Conservation (phyloP, 2,113 vertebrate genomes). For the Excalfactoria chinensis region DNA sequence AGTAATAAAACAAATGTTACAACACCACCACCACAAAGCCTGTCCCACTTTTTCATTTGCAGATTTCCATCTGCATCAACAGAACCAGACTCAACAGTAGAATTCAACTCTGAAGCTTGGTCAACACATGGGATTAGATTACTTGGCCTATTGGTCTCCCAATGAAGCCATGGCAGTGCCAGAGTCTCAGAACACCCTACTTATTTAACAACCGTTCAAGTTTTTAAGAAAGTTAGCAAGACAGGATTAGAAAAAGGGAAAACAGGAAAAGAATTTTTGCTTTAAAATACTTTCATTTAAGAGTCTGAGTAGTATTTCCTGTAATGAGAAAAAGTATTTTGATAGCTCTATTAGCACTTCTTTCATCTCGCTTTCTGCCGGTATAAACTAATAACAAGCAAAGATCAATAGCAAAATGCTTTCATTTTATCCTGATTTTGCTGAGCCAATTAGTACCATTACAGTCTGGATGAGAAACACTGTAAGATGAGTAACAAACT, state of each 20-base stretch:
- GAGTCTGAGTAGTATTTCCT: background rate
- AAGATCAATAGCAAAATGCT: slow-evolving; percentile 8
- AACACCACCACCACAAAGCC: background rate
- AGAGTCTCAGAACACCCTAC: background rate
- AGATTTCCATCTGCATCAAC: background rate
- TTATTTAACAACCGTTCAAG: background rate
- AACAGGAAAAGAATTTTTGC: background rate
- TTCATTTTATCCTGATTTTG: background rate
- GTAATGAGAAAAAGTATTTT: background rate
- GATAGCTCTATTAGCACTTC: background rate
- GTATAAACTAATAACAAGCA: background rate
- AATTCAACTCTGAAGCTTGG: background rate
- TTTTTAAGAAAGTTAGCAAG: background rate
- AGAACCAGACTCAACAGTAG: background rate
- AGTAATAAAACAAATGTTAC: background rate
- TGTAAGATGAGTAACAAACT: background rate
- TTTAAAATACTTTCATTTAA: background rate
- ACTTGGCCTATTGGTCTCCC: background rate
- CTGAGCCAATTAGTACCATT: background rate
- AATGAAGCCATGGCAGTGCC: background rate
- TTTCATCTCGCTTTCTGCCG: background rate
- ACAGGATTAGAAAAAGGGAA: background rate
- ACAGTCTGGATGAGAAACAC: background rate
- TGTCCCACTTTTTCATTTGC: background rate
- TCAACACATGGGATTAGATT: rapidly evolving